Conservation (phyloP, 2,888 invertebrate species). For the Malacosoma neustria region DNA sequence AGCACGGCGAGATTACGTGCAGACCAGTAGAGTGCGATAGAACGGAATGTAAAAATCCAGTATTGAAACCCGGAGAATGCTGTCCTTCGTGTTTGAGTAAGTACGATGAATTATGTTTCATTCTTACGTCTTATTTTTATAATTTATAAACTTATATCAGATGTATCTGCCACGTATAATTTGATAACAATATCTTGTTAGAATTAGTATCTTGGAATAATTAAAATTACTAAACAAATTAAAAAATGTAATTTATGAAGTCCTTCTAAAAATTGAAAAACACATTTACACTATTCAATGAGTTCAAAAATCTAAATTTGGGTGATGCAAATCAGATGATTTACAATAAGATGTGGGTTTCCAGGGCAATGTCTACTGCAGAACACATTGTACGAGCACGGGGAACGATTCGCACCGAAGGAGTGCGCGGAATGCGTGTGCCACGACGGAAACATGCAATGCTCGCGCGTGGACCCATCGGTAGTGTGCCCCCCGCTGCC, state of each 20-base stretch:
- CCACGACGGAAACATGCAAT: slow-evolving; percentile 87
- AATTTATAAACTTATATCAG: too few relatives aligned
- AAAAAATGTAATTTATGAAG: too few relatives aligned
- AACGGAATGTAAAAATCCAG: slow-evolving; percentile 86
- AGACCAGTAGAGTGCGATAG: slow-evolving; percentile 86
- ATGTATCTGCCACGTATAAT: too few relatives aligned
- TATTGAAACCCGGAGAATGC: slow-evolving; percentile 85
- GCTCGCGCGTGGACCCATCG: slow-evolving; percentile 81
- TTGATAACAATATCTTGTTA: too few relatives aligned
- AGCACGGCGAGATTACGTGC: slow-evolving; percentile 91
- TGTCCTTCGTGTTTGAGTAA: slow-evolving; percentile 91
- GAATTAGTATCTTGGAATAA: too few relatives aligned
- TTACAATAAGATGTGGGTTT: slow-evolving; percentile 14
- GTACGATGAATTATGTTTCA: too few relatives aligned
- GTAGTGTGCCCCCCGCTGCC: slow-evolving; percentile 84
- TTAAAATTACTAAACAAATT: too few relatives aligned
- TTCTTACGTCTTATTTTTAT: too few relatives aligned
- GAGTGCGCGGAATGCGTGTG: slow-evolving; percentile 90
- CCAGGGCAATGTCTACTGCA: slow-evolving; percentile 82
- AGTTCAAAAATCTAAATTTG: too few relatives aligned
- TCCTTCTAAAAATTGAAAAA: too few relatives aligned
- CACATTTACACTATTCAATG: too few relatives aligned
- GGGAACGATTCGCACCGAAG: slow-evolving; percentile 80
- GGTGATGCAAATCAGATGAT: too few relatives aligned
- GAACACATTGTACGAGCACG: slow-evolving; percentile 85